Evolutionary conservation across 2,797 vertebrate genomes (phyloP), one percentile per base, ranked within the genome.

Genomic region (Zalophus californianus): DNA sequence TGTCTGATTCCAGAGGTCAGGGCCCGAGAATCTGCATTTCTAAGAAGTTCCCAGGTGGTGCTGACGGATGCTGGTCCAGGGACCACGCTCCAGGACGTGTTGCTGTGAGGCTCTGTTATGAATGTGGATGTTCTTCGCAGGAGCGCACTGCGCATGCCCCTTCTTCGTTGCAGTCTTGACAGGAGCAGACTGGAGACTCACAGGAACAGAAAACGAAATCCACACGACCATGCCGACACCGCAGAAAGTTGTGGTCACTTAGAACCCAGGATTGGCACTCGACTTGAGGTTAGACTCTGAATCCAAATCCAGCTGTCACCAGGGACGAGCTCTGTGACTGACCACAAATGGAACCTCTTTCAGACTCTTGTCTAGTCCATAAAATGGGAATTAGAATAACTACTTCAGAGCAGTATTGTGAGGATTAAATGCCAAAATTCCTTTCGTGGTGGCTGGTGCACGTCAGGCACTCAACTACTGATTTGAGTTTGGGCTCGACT

Each of bases 111-210:
- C 38, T 10, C 27, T 29, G 14, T 12, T 20, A 1, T 0, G 35
- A 4, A 11, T 5, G 7, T 7, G 27, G 27, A 1, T 10, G 0
- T 4, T 25, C 32, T 48, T 32, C 50, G 32, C 18, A 1, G 52
- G 56, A 20, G 35, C 0, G 0, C 5, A 4, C 4, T 1, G 72
- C 11, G 5, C 3, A 0, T 1, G 7, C 0, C 1, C 54, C 25
- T 27, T 66, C 48, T 70, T 54, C 23, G 18, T 1, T 2, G 23
- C 9, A 50, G 32, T 52, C 5, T 25, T 7, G 16, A n/a, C 29
- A 14, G 0, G 1, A 1, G 62, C n/a, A 21, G 18, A 62, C 15
- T 54, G 29, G 64, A 18, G 48, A 90, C 27, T 25, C 18, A 2
- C 3, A 29, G 75, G 58, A 25, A 52, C 5, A 16, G 68, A 58